Base-by-base conservation (phyloP, 2,797 vertebrate genomes). In the Tadarida brasiliensis region DNA sequence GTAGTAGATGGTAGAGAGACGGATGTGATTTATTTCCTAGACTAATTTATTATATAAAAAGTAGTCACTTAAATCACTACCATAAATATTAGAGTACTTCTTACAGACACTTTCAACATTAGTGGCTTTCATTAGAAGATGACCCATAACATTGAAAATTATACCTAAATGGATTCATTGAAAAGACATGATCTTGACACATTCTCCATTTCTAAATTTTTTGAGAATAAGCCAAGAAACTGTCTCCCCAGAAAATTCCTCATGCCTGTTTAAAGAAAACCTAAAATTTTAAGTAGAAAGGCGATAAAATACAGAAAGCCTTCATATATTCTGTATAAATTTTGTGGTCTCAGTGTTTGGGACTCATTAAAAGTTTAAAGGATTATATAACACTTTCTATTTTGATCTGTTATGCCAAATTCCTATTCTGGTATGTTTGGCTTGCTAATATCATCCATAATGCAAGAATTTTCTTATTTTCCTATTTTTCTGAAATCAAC, bases 401-500 rank as follows among this genome's bases (percentile, higher is more conserved):
- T 89, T 96, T 92, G 87, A 39, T 33, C n/a, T 44, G 1, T 73
- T 63, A 15, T 30, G 51, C 59, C 39, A 94, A 35, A 24, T 86
- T 83, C 90, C 82, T 91, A 47, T 89, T 35, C 78, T 51, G 61
- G 47, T 88, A 14, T 90, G 65, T 82, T 92, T 95, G 54, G 35
- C 82, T 86, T 83, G 63, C 92, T 97, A 92, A 93, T 77, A n/a
- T 84, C 30, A 93, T 91, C 70, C 49, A 67, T 87, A 91, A 93
- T 19, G 67, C 44, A 96, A 85, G 84, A 96, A n/a, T 96, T 70
- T 78, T 96, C 65, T 73, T 92, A 76, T 91, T 86, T 95, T 78
- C 94, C 26, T 51, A 74, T 81, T 97, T 87, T 84, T 92, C 89
- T 97, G 76, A 82, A 97, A 90, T 96, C 87, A 94, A 49, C 71